These are phyloP conservation scores for Drosophila siamana DNA, from an alignment of 2,888 invertebrate genomes.

Conservation along the genomic window DNA sequence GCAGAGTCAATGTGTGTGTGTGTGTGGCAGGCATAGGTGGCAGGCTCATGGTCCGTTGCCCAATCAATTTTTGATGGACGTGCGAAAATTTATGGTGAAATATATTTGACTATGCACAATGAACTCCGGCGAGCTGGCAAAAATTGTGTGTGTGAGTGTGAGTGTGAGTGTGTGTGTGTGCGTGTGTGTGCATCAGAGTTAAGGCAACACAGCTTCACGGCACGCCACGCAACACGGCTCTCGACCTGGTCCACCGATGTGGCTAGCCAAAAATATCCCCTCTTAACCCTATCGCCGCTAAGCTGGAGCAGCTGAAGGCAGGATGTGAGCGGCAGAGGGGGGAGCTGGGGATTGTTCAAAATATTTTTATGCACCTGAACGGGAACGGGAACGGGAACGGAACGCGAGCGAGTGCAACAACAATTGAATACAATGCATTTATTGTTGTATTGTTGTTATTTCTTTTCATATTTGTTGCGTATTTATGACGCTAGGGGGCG, in stretches of 20 bases:
- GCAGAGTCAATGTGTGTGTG: conserved; percentile 2
- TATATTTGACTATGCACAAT: conserved; percentile 82
- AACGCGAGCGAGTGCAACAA: conserved; percentile 15
- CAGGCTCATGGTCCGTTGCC: conserved; percentile 51
- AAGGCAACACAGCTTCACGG: neutral
- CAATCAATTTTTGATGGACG: conserved; percentile 82
- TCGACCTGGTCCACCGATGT: conserved; percentile 51
- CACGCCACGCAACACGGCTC: neutral
- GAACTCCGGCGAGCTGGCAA: conserved; percentile 49
- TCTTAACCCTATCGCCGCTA: neutral
- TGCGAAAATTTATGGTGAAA: conserved; percentile 83
- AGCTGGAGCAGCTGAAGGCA: neutral
- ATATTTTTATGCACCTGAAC: conserved; percentile 44
- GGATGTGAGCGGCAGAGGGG: too few species aligned
- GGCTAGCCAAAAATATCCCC: conserved; percentile 54
- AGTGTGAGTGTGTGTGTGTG: too few species aligned
- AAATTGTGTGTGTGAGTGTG: conserved; percentile 8
- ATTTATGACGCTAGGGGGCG: conserved; percentile 66
- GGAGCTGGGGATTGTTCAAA: conserved; percentile 27
- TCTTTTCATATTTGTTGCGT: conserved; percentile 59
- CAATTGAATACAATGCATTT: conserved; percentile 45
- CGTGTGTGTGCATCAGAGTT: conserved; percentile 6
- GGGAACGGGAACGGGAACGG: conserved; percentile 13
- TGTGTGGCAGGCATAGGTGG: conserved; percentile 26
- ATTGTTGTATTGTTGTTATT: conserved; percentile 49